Percentiles rank a stretch among this genome's conserved stretches.
Evolutionary conservation across 53 echinoderm and acorn worm genomes (phyloP).

Genomic region (Echinarachnius parma): DNA sequence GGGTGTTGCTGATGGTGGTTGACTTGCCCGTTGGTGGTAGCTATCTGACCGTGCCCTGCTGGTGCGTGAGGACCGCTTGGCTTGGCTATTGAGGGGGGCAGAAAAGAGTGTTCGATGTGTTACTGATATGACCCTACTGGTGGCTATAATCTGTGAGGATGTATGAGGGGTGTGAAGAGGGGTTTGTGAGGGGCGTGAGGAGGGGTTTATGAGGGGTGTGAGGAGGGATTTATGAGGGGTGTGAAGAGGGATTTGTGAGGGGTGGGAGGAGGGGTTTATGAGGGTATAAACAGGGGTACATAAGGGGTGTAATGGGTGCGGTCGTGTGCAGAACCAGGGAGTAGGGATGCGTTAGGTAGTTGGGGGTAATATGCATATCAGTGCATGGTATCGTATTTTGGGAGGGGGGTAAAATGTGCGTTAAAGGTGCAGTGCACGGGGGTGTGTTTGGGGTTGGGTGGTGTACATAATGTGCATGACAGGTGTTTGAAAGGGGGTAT

Average conservation of each 20-base stretch:
- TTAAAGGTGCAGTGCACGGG: no score
- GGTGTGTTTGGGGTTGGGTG: no score
- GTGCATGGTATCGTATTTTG: no score
- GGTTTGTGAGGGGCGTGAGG: neutral
- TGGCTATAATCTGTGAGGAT: conserved; percentile 24
- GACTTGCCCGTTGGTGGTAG: conserved; percentile 2
- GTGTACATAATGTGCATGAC: no score
- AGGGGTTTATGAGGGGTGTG: neutral
- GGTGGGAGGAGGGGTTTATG: no score
- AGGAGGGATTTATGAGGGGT: neutral
- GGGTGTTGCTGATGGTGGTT: neutral
- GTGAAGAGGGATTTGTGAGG: conserved; percentile 3
- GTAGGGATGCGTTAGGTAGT: no score
- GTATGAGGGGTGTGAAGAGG: neutral
- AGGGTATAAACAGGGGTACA: no score
- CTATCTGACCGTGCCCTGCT: conserved; percentile 15
- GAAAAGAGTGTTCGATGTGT: conserved; percentile 21
- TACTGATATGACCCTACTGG: conserved; percentile 3
- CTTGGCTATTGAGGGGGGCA: conserved; percentile 24
- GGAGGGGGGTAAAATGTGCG: no score
- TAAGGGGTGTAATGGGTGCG: no score
- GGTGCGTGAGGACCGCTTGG: conserved; percentile 16
- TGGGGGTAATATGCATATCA: no score
- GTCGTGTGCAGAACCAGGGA: no score
- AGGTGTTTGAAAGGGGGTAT: no score